Evolutionary conservation across 2,888 invertebrate genomes (phyloP), one percentile per base, ranked within the genome.

Genomic region (Yponomeuta sedellus): DNA sequence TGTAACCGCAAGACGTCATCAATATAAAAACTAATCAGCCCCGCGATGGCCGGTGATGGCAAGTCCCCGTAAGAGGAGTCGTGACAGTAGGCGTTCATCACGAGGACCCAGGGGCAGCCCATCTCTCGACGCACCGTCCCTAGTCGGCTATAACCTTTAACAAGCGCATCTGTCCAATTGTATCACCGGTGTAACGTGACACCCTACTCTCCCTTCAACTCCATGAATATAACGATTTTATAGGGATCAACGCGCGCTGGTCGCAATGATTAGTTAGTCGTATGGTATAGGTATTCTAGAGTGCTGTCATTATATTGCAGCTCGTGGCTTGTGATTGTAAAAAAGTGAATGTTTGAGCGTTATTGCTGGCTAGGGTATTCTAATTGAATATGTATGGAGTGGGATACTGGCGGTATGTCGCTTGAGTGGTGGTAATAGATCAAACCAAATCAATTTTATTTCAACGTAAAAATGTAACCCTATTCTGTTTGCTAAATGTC

Each of bases 121-220:
- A 56, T 76, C 81, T 81, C 81, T 59, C 67, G 80, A 65, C 81
- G 76, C 69, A 68, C 64, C 70, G 69, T 86, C 88, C 88, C 88
- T 68, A 72, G 77, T 74, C 87, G 70, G 72, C 76, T 77, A 80
- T 88, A 83, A 82, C 70, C 75, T 74, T 16, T 83, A 86, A 87
- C 85, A 81, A 79, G 77, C 82, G 79, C 88, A 88, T 86, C 88
- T 88, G 88, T 81, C 74, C 73, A 67, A 66, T 65, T 68, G 44
- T 10, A 10, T n/a, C 34, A 56, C 64, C 64, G 57, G 10, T 2
- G 4, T 25, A 12, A 12, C 12, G 6, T 28, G 22, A n/a, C 20
- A 64, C 52, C 25, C 34, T 11, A 16, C 64, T n/a, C 28, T 10
- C 25, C 28, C 56, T 34, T 64, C 10, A 40, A 20, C 62, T n/a